These are phyloP conservation scores for Acrossocheilus fasciatus DNA, from an alignment of 2,797 vertebrate species.

Conservation along the genomic window DNA sequence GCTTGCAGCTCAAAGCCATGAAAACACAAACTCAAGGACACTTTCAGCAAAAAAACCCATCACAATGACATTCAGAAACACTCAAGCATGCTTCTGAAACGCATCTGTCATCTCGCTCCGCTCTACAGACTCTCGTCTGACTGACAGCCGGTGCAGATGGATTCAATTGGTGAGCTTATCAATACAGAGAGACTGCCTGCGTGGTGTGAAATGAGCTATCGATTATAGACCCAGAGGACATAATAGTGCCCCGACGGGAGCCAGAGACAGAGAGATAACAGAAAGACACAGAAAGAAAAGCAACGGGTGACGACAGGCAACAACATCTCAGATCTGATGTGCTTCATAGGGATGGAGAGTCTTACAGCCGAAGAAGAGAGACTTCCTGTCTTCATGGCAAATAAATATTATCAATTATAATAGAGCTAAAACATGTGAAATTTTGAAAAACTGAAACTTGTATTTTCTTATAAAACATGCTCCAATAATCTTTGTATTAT, in stretches of 20 bases:
- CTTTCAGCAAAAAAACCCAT: neutral
- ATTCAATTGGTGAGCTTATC: slow-evolving; percentile 47
- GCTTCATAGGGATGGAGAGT: neutral
- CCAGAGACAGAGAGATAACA: neutral
- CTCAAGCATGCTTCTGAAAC: neutral
- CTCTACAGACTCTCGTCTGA: slow-evolving; percentile 32
- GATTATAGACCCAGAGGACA: slow-evolving; percentile 46
- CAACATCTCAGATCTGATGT: slow-evolving; percentile 4
- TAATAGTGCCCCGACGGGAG: slow-evolving; percentile 7
- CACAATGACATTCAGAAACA: neutral
- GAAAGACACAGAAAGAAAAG: neutral
- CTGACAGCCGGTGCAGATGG: slow-evolving; percentile 32
- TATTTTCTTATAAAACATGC: no score
- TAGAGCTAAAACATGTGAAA: no score
- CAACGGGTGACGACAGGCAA: neutral
- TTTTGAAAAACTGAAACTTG: no score
- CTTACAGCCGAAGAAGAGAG: neutral
- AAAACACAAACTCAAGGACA: slow-evolving; percentile 5
- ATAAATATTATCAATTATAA: no score
- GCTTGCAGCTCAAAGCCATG: neutral
- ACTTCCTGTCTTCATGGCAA: neutral
- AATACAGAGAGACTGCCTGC: slow-evolving; percentile 41
- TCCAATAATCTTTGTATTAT: no score
- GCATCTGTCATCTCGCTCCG: neutral
- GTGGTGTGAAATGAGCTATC: slow-evolving; percentile 56